phyloP scores from a whole-genome alignment of 2,888 invertebrate species.

The Pheosia gnoma region DNA sequence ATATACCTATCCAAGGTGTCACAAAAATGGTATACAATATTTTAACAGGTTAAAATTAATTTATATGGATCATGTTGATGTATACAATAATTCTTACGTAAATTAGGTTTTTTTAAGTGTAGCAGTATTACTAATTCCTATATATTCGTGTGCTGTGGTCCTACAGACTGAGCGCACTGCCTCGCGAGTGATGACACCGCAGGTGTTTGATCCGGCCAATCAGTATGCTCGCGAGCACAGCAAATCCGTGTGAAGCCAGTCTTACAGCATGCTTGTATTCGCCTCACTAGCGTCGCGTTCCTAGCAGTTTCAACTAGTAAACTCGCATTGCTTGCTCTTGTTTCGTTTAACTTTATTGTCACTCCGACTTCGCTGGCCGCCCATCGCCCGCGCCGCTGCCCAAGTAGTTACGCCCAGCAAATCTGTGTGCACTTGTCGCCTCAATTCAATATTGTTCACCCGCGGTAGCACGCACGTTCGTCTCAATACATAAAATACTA shows the following conservation, averaged over 20 bases:
- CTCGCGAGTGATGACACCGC: too few relatives aligned
- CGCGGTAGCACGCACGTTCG: slow-evolving; percentile 61
- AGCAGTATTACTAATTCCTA: too few relatives aligned
- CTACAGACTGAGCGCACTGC: too few relatives aligned
- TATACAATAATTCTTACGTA: too few relatives aligned
- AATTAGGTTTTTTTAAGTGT: too few relatives aligned
- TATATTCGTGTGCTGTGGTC: too few relatives aligned
- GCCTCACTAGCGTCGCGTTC: neutral
- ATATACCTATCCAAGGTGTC: too few relatives aligned
- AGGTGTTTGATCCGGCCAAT: neutral
- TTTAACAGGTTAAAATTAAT: too few relatives aligned
- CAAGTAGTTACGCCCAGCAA: slow-evolving; percentile 67
- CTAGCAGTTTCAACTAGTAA: neutral
- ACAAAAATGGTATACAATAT: too few relatives aligned
- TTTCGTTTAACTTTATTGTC: neutral
- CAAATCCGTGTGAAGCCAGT: neutral
- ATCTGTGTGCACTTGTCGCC: slow-evolving; percentile 60
- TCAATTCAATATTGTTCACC: slow-evolving; percentile 71
- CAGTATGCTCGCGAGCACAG: neutral
- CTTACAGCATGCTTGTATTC: neutral
- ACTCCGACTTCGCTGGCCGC: slow-evolving; percentile 32
- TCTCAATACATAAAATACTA: slow-evolving; percentile 40
- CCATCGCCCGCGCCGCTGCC: slow-evolving; percentile 49
- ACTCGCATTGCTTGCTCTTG: neutral
- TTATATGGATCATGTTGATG: too few relatives aligned